Conservation (phyloP, 2,113 vertebrate genomes). For the Peromyscus leucopus region DNA sequence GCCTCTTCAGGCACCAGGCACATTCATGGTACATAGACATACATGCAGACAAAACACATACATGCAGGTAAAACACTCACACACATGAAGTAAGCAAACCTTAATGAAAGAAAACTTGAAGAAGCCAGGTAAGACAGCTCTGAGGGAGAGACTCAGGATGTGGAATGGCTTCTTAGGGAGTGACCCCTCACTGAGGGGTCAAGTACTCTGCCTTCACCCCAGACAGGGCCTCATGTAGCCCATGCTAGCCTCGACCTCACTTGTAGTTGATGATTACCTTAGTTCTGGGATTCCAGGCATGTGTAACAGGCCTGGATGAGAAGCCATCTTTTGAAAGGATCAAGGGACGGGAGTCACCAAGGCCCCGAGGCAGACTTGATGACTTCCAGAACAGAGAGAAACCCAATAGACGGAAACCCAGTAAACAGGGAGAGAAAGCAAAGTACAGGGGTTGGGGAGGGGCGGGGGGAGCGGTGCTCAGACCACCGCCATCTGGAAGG, state of each 20-base stretch:
- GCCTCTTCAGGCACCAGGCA: too few species aligned
- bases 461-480: background rate
- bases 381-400: background rate
- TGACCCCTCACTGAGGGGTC: too few species aligned
- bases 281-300: background rate
- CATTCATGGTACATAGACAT: too few species aligned
- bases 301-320: background rate
- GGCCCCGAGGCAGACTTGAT: background rate
- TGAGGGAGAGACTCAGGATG: background rate
- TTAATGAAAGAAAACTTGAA: background rate
- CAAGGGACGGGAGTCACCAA: background rate
- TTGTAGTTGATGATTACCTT: background rate
- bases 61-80: too few species aligned
- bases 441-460: background rate
- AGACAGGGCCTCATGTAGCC: background rate
- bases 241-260: background rate
- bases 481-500: background rate
- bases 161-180: background rate
- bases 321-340: background rate
- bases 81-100: background rate
- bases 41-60: too few species aligned
- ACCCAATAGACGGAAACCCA: too few species aligned
- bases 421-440: background rate
- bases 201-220: background rate
- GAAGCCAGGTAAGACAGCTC: background rate